Evolutionary conservation across 2,113 vertebrate genomes (phyloP), one percentile per base, ranked within the genome.

Genomic region (Corythornis cristatus): DNA sequence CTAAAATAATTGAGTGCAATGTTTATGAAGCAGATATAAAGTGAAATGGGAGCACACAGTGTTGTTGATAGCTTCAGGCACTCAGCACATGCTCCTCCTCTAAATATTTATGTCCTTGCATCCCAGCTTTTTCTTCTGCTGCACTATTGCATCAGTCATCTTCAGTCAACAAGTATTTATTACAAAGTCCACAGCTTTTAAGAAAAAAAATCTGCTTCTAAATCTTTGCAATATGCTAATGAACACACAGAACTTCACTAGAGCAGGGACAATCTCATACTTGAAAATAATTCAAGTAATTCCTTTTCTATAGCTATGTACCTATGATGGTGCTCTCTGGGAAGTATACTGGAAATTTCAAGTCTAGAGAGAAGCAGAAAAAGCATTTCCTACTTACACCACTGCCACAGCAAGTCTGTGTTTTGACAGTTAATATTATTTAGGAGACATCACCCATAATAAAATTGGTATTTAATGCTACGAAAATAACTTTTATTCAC

Each of bases 1-100:
- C 31, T 93, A 91, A 95, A 93, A 88, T 93, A 93, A 90, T 48
- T 80, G 23, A 56, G 25, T 76, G 17, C 18, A 68, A 85, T 72
- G 71, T 78, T 96, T 90, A 83, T 62, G 74, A 93, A 93, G 53
- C 37, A 90, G 57, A 73, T 67, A 83, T 2, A 94, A 46, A 88
- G 25, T 29, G 53, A 88, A 90, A 90, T 33, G 16, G 35, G 45
- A 89, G 17, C 64, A 92, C 11, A 33, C 1, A 73, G 46, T 68
- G 43, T 58, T 89, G n/a, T 18, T 90, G 29, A 42, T 66, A 65
- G 73, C 70, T 78, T 86, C 81, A 89, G 45, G n/a, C 54, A 56
- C 75, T 79, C 15, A 87, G 45, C 29, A 76, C 64, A 61, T 37
- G 53, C 60, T 75, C 40, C 45, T 65, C 18, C 23, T 66, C 85